Evolutionary conservation across 2,888 invertebrate genomes (phyloP).

Genomic region (Ochropacha duplaris): DNA sequence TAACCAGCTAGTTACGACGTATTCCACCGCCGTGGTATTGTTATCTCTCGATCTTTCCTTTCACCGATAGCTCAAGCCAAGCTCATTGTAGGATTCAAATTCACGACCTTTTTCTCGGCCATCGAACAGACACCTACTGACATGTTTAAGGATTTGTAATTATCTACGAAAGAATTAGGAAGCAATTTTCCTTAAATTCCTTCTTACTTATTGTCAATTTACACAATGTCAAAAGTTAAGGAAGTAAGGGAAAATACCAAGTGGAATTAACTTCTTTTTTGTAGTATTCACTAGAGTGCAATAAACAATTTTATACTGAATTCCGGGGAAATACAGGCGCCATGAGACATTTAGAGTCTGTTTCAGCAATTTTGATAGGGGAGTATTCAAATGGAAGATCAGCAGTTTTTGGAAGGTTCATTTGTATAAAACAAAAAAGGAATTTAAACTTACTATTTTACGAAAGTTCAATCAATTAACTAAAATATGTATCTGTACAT

Average conservation of each 20-base stretch:
- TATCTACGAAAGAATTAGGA: constrained; percentile 19
- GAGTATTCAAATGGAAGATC: neutral
- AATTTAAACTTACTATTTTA: neutral
- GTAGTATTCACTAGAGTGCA: neutral
- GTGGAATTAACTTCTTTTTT: neutral
- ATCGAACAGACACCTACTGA: no score
- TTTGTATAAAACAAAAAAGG: neutral
- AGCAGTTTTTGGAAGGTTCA: neutral
- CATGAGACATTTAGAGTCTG: neutral
- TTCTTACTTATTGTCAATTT: constrained; percentile 7
- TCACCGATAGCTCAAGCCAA: no score
- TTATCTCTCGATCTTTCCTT: no score
- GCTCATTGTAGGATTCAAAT: no score
- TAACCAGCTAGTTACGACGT: no score
- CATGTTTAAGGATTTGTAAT: constrained; percentile 23
- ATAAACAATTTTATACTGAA: constrained; percentile 2
- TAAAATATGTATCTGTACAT: neutral
- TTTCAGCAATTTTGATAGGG: neutral
- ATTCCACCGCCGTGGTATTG: no score
- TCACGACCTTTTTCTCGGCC: no score
- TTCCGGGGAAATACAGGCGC: neutral
- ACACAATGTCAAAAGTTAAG: neutral
- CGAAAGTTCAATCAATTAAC: neutral
- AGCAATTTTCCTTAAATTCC: constrained; percentile 24
- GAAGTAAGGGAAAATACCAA: neutral